phyloP scores from a whole-genome alignment of 2,113 vertebrate genomes.

The Isichthys henryi region DNA sequence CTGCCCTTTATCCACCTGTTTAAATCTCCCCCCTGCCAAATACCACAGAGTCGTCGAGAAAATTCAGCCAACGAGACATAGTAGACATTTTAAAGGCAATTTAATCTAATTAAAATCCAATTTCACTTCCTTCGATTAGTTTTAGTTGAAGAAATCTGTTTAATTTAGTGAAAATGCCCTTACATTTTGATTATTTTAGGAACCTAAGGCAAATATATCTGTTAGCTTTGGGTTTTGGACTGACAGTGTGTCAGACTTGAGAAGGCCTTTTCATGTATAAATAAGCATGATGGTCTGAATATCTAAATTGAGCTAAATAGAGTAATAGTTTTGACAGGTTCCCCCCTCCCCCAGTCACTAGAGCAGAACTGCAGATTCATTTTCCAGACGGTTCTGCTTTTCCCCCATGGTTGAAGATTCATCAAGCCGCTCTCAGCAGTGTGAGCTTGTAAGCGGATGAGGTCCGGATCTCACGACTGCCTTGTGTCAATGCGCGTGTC shows the following conservation, averaged over 20 bases:
- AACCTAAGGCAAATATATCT: background rate
- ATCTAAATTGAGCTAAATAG: background rate
- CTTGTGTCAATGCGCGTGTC: background rate
- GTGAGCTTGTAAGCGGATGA: background rate
- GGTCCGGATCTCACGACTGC: background rate
- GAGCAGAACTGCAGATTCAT: background rate
- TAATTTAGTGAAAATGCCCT: background rate
- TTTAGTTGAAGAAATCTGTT: background rate
- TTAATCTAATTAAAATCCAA: slow-evolving; percentile 3
- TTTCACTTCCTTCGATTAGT: background rate
- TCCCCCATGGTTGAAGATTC: background rate
- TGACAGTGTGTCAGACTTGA: background rate
- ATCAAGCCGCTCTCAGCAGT: background rate
- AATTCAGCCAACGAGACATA: background rate
- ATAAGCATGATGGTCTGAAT: background rate
- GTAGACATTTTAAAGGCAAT: background rate
- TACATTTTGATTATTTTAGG: background rate
- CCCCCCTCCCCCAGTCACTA: background rate
- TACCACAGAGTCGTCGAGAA: background rate
- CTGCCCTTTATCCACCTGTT: slow-evolving; percentile 28
- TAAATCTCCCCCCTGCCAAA: slow-evolving; percentile 17
- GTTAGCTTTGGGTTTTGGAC: background rate
- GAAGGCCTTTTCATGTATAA: background rate
- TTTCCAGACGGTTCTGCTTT: background rate
- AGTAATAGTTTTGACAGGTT: background rate